phyloP scores from a whole-genome alignment of 2,888 invertebrate species.

The Zaprionus bogoriensis region DNA sequence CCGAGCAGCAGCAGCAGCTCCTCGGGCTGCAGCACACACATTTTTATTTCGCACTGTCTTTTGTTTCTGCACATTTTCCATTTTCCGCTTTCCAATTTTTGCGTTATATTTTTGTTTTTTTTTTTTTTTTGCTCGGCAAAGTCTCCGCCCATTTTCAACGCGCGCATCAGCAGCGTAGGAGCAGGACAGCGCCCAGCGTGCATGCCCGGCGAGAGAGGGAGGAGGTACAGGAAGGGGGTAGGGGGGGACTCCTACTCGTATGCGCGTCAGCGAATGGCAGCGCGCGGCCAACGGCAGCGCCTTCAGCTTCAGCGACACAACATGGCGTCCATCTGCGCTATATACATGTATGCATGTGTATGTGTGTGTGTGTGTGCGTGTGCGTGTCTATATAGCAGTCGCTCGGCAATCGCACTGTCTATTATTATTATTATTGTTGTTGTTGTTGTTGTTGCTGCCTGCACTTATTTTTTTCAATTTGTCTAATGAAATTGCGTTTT shows the following conservation, averaged over 20 bases:
- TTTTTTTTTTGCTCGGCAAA: slow-evolving; percentile 33
- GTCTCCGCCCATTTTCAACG: slow-evolving; percentile 82
- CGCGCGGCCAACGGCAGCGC: slow-evolving; percentile 41
- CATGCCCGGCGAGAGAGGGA: slow-evolving; percentile 4
- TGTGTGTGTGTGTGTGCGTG: slow-evolving; percentile 12
- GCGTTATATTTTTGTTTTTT: slow-evolving; percentile 6
- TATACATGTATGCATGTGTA: slow-evolving; percentile 12
- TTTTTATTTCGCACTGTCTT: slow-evolving; percentile 31
- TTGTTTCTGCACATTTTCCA: slow-evolving; percentile 10
- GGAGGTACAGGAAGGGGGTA: background rate
- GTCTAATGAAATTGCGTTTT: slow-evolving; percentile 81
- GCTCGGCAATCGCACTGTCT: slow-evolving; percentile 18
- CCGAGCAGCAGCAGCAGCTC: too few species aligned
- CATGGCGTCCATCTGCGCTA: slow-evolving; percentile 67
- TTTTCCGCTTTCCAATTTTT: slow-evolving; percentile 16
- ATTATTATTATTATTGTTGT: slow-evolving; percentile 39
- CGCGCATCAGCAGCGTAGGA: slow-evolving; percentile 83
- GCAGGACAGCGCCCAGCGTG: slow-evolving; percentile 44
- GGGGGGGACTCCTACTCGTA: slow-evolving; percentile 49
- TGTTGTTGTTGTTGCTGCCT: slow-evolving; percentile 47
- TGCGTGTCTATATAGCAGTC: slow-evolving; percentile 34
- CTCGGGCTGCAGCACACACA: too few species aligned
- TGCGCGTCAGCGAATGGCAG: slow-evolving; percentile 66
- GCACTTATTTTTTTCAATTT: slow-evolving; percentile 80
- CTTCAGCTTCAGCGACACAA: slow-evolving; percentile 52